Evolutionary conservation across 2,797 vertebrate species (phyloP).

Genomic region (Xiphorhynchus erythropygius): DNA sequence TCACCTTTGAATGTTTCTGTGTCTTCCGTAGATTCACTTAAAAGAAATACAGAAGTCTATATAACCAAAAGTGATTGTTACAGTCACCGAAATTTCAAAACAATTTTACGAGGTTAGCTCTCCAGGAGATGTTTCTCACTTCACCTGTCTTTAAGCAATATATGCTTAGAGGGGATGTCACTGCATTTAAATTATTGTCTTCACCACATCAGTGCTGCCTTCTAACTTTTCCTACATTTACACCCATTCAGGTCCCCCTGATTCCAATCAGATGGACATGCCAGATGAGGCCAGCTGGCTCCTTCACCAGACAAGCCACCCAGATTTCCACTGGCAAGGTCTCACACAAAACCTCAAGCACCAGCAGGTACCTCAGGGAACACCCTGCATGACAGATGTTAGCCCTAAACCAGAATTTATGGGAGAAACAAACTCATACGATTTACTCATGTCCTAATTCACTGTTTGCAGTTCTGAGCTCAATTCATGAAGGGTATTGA

Average conservation of each 20-base stretch:
- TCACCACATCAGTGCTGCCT: background rate
- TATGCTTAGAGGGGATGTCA: background rate
- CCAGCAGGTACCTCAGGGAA: background rate
- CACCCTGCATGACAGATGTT: background rate
- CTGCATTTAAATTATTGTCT: background rate
- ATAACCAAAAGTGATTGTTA: background rate
- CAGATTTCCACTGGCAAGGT: no score
- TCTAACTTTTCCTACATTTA: background rate
- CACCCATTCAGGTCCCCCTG: no score
- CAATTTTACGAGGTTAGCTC: background rate
- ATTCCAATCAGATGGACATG: background rate
- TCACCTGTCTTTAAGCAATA: background rate
- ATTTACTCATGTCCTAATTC: background rate
- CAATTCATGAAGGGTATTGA: background rate
- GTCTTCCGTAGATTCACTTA: constrained; percentile 52
- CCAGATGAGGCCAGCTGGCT: background rate
- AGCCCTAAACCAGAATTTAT: background rate
- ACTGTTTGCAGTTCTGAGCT: background rate
- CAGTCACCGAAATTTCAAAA: background rate
- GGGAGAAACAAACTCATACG: background rate
- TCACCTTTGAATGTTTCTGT: background rate
- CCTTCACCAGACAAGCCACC: background rate
- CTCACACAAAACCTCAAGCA: no score
- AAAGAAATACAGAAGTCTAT: background rate
- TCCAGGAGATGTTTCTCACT: background rate